Base-by-base conservation (phyloP, 2,113 vertebrate species). In the Semnornis frantzii region DNA sequence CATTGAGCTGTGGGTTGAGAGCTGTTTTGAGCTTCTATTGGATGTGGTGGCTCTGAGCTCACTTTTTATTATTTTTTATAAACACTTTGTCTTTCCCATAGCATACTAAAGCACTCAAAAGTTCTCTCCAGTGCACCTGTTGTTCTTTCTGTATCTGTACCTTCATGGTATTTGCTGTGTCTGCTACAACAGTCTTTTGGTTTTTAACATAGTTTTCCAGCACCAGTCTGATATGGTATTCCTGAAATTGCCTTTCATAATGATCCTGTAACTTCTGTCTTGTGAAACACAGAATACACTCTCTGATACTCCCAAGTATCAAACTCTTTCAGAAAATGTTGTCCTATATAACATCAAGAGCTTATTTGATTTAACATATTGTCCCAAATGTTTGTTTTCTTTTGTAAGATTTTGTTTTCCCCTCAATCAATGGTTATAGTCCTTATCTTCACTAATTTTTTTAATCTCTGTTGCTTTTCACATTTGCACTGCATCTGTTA, bases 231-330 rank as follows among this genome's bases (percentile, higher is more conserved):
- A 69, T 75, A 33, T 0, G 7, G 10, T 42, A 48, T 57, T 84
- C 79, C 58, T 88, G 62, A 86, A 94, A 84, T 86, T 88, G 65
- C 50, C 58, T 90, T 68, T 90, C 65, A 57, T 82, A 77, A 65
- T 57, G 81, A 75, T 86, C 28, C 58, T 33, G 7, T 81, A 48
- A 64, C 65, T 91, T 82, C 15, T 55, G 50, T 50, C 81, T 60
- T 90, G 28, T 85, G 71, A 96, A 83, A 74, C 25, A 15, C 33
- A 44, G 48, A 77, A 85, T 48, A 44, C 24, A 80, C 25, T 64
- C 30, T 89, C 30, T 80, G 71, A 69, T 76, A 30, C 27, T 75
- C 55, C 0, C 0, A 0, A 63, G 57, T 59, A 82, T 59, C 84
- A 74, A 85, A 85, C 46, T 68, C 19, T 69, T 79, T 48, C 37